Evolutionary conservation across 2,113 vertebrate species (phyloP).

Genomic region (Paedocypris sp.): DNA sequence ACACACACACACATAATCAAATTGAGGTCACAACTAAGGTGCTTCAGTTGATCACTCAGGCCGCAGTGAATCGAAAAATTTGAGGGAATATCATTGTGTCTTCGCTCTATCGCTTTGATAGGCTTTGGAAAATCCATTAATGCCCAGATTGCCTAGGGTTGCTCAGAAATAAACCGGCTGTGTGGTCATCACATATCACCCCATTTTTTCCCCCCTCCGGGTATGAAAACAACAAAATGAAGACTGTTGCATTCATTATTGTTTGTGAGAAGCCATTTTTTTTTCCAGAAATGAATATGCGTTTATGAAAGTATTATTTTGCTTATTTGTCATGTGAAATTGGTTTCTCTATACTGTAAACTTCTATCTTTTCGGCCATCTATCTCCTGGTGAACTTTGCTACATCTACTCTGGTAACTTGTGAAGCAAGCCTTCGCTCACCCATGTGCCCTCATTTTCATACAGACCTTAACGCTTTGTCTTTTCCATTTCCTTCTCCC

Average conservation of each 20-base stretch:
- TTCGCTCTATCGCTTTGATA: neutral
- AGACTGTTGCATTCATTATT: neutral
- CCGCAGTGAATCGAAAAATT: neutral
- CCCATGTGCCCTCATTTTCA: neutral
- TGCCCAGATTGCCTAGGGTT: neutral
- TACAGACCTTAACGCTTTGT: neutral
- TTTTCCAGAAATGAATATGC: no score
- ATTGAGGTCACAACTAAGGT: neutral
- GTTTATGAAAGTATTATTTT: no score
- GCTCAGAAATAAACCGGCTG: neutral
- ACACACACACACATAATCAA: no score
- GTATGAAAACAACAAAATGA: neutral
- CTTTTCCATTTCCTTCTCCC: slow-evolving; percentile 4
- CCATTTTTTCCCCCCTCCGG: neutral
- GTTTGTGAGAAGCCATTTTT: no score
- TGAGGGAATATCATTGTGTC: neutral
- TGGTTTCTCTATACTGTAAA: no score
- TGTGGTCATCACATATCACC: neutral
- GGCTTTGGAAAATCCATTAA: neutral
- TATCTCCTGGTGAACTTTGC: neutral
- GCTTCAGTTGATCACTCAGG: neutral
- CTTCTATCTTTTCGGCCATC: neutral
- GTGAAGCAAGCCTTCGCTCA: neutral
- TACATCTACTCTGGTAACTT: neutral
- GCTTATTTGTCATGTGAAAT: no score